Base-by-base conservation (phyloP, 2,113 vertebrate species). In the Apteryx mantelli region DNA sequence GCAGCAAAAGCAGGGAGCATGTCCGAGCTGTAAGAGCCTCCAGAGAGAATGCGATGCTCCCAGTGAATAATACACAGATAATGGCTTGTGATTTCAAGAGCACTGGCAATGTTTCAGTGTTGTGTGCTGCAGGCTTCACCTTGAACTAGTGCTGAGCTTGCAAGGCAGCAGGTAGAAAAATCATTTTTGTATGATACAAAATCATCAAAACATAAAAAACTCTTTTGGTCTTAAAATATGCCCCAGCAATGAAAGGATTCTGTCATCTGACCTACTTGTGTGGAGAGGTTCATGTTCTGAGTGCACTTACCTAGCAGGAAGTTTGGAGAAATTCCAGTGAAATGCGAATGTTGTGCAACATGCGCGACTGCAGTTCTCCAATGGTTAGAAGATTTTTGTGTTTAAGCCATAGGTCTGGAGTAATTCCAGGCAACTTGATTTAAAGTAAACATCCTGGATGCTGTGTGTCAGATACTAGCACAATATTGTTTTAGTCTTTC, bases 401-500 rank as follows among this genome's bases (percentile, higher is more conserved):
- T 91, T 96, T 90, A 88, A 97, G 81, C 89, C 76, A n/a, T 65
- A 75, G 65, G 81, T 55, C 80, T 97, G 95, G 93, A 92, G 82
- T 83, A 52, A 58, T 91, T 93, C 96, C 93, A 96, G 69, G 91
- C 91, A 78, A 89, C 92, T 94, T 74, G 78, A 88, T 92, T 95
- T 97, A 94, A 96, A 96, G 87, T 93, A 98, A 97, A 97, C 91
- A 96, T 97, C 89, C 95, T 92, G 95, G 78, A 97, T 82, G 79
- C 73, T 81, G 89, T 30, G 70, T 97, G 93, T 97, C 68, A 92
- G 79, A 97, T 93, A 75, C 97, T 73, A 92, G 38, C 48, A 53
- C 77, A 93, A 86, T 93, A 88, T 92, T 95, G 93, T 93, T 95
- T 95, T 53, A 93, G 86, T 96, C 75, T 78, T 95, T 80, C 91